Base-by-base conservation (phyloP, 2,888 invertebrate species). In the Antheraea assamensis region DNA sequence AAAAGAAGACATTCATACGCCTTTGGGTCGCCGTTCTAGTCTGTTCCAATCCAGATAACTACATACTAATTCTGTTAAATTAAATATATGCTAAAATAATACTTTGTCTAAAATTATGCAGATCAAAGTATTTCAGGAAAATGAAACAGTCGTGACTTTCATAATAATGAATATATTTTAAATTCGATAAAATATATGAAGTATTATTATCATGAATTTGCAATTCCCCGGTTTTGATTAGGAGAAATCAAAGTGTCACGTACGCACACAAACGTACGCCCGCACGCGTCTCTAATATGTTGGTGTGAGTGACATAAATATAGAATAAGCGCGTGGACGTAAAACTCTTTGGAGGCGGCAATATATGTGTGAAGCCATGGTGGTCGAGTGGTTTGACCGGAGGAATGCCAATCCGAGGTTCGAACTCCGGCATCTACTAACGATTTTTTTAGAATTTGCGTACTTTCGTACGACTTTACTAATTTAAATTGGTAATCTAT, bases 261-360 rank as follows among this genome's bases (percentile, higher is more conserved):
- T 17, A 64, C 61, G 30, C 61, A 64, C 31, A 35, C n/a, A 19
- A 7, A 66, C 31, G 31, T 21, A 17, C 66, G 31, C 19, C 15
- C 21, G 10, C 8, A 35, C n/a, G 21, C 68, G n/a, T 68, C 21
- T n/a, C n/a, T n/a, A 19, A 8, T n/a, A 10, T 35, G 35, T 68
- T 21, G 35, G 68, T 68, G 35, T 68, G 68, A 4, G 35, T 35
- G 35, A 68, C 35, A 77, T 79, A 80, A 87, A 88, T 85, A 86
- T 88, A 87, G 85, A 81, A 80, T 78, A 78, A 78, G 78, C 75
- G 72, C 77, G 71, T 74, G 74, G 75, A 78, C 74, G 74, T 71
- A 42, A 55, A 74, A 83, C 82, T 74, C 75, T 75, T 78, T 83
- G 84, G 88, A 88, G 85, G 83, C 76, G 89, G 84, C 77, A 80